Evolutionary conservation across 1,140 invertebrate genomes (phyloP).

Genomic region (Stratiolaelaps scimitus): DNA sequence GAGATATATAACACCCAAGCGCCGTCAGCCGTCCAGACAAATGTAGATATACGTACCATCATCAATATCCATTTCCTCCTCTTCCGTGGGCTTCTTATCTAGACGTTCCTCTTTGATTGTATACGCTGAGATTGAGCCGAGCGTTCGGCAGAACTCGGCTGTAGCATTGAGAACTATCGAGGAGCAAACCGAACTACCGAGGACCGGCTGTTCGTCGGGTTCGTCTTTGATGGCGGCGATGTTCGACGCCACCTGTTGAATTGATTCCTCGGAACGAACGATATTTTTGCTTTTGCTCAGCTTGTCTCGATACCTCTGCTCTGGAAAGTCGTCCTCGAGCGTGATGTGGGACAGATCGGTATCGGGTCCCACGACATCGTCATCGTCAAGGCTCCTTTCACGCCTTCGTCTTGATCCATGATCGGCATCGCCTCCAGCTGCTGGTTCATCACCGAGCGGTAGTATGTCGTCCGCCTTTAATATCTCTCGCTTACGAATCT

Average conservation of each 20-base stretch:
- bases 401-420: conserved; percentile 36
- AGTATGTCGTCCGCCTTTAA: conserved; percentile 50
- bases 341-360: conserved; percentile 49
- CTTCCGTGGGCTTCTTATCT: not conserved
- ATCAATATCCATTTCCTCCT: conserved; percentile 9
- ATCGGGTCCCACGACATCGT: conserved; percentile 39
- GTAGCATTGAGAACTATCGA: conserved; percentile 78
- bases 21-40: too few relatives aligned
- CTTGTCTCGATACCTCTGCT: conserved; percentile 41
- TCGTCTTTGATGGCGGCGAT: conserved; percentile 29
- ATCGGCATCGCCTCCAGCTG: conserved; percentile 34
- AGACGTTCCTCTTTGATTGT: not conserved
- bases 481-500: conserved; percentile 43
- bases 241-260: not conserved
- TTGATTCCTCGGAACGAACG: conserved; percentile 18
- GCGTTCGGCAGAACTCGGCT: conserved; percentile 87
- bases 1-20: too few relatives aligned
- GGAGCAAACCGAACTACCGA: conserved; percentile 28
- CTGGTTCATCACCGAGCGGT: conserved; percentile 39
- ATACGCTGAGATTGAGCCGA: conserved; percentile 88
- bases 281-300: conserved; percentile 35
- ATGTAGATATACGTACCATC: too few relatives aligned
- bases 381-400: conserved; percentile 32
- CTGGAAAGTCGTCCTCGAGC: conserved; percentile 59
- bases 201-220: conserved; percentile 33